A percentile compares a stretch with the other conserved stretches of the same genome.
Conservation (phyloP, 1,140 invertebrate genomes). For the Coenobita brevimanus region DNA sequence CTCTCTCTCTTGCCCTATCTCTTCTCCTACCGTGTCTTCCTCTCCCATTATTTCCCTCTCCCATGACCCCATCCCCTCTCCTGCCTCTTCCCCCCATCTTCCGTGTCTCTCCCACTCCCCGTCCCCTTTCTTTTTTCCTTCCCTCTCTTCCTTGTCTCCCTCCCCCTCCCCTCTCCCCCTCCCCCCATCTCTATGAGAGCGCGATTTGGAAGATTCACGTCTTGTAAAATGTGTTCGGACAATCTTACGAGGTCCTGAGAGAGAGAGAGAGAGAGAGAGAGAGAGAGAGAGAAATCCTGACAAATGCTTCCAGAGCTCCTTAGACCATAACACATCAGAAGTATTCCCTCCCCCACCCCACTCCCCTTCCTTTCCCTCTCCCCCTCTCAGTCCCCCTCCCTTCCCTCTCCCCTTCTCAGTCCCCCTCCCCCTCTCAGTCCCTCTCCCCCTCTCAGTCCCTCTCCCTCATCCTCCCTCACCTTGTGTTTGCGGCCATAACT, state of each 20-base stretch:
- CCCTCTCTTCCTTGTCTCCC: not conserved
- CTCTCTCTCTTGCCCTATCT: too few relatives aligned
- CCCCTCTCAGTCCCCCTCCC: slow-evolving; percentile 76
- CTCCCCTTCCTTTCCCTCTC: not conserved
- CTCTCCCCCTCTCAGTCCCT: too few relatives aligned
- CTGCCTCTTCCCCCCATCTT: not conserved
- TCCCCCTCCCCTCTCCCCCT: not conserved
- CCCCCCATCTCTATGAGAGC: not conserved
- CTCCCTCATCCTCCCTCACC: too few relatives aligned
- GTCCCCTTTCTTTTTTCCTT: not conserved
- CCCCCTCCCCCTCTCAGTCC: too few relatives aligned
- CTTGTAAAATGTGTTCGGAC: too few relatives aligned
- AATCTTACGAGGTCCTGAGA: too few relatives aligned
- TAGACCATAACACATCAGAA: not conserved
- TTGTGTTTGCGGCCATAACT: too few relatives aligned
- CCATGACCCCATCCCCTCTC: not conserved
- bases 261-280: not conserved
- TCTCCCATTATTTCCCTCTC: not conserved
- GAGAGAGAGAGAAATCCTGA: too few relatives aligned
- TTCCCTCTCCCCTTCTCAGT: too few relatives aligned
- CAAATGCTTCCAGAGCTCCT: not conserved
- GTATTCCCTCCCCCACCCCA: not conserved
- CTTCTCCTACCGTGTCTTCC: not conserved
- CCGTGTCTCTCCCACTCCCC: not conserved
- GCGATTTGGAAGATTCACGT: too few relatives aligned